Evolutionary conservation across 2,797 vertebrate species (phyloP), one percentile per base, ranked within the genome.

Genomic region (Epinephelus awoara): DNA sequence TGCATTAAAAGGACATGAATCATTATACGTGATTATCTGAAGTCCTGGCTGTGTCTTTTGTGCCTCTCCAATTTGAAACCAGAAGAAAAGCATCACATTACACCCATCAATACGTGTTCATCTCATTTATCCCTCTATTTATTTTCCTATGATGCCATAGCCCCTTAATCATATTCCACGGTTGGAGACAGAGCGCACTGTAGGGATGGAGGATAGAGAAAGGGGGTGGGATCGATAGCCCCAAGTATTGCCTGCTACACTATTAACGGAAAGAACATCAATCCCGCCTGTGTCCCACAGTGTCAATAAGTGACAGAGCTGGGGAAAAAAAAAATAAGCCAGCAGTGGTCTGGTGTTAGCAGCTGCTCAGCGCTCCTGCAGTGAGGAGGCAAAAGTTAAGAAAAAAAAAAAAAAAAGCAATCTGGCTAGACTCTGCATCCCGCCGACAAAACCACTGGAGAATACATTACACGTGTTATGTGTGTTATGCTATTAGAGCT

Each of bases 221-320:
- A 40, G 69, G 67, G 56, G 69, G 54, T 47, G 44, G 77, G 80
- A 92, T 93, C 90, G 52, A 94, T 94, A 79, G 73, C 34, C 75
- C 40, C 52, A 57, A 85, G 67, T 69, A 87, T 84, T 72, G 86
- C 77, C 79, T 73, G 84, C 82, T 85, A 79, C 79, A 87, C 89
- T 89, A 87, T 92, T 85, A 93, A 82, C 72, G 0, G 27, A 72
- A 25, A 18, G 59, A 85, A 75, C 91, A 93, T 94, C 88, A 90
- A 91, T 94, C 86, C 72, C 86, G 85, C 34, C 63, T 12, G 34
- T 70, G 75, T 88, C 73, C 55, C 78, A 75, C 65, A 29, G 62
- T 84, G 85, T 88, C 91, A 88, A 92, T 93, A 91, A 89, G 77
- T 83, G 88, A 87, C 84, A 84, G 52, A 75, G 72, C 3, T 75